Evolutionary conservation across 2,888 invertebrate genomes (phyloP).

Genomic region (Melieria crassipennis): DNA sequence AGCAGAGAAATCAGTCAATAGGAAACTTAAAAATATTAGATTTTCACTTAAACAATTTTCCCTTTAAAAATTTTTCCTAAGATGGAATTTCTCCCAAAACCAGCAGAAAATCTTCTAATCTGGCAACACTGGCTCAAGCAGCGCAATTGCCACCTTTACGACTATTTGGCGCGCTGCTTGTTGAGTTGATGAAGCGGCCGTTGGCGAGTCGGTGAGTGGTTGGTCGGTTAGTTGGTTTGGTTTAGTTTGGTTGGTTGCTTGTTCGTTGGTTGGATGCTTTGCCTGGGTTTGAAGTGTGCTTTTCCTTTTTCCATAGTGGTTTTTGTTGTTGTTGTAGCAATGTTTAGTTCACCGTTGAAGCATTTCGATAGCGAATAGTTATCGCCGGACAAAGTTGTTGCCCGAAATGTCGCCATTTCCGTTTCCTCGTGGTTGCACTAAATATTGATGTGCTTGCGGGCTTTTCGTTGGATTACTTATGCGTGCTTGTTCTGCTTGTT

Average conservation of each 20-base stretch:
- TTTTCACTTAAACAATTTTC: not conserved
- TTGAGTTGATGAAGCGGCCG: no score
- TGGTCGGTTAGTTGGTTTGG: not conserved
- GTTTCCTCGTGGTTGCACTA: conserved; percentile 41
- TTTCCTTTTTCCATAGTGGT: not conserved
- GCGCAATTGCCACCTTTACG: no score
- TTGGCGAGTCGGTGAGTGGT: not conserved
- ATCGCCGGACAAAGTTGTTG: conserved; percentile 41
- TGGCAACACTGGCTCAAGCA: no score
- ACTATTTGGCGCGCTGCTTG: no score
- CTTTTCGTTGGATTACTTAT: conserved; percentile 14
- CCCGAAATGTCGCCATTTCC: conserved; percentile 61
- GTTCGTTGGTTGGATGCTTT: not conserved
- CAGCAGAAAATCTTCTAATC: no score
- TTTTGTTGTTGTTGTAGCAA: not conserved
- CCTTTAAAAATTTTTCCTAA: not conserved
- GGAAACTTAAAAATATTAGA: not conserved
- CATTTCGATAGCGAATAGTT: conserved; percentile 14
- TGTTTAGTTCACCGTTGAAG: not conserved
- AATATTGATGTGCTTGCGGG: conserved; percentile 34
- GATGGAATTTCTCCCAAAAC: not conserved
- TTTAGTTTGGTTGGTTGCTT: not conserved
- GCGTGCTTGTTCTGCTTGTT: conserved; percentile 2
- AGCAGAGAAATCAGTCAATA: not conserved
- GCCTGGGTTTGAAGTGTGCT: not conserved